Base-by-base conservation (phyloP, 2,113 vertebrate species). In the Podilymbus podiceps region DNA sequence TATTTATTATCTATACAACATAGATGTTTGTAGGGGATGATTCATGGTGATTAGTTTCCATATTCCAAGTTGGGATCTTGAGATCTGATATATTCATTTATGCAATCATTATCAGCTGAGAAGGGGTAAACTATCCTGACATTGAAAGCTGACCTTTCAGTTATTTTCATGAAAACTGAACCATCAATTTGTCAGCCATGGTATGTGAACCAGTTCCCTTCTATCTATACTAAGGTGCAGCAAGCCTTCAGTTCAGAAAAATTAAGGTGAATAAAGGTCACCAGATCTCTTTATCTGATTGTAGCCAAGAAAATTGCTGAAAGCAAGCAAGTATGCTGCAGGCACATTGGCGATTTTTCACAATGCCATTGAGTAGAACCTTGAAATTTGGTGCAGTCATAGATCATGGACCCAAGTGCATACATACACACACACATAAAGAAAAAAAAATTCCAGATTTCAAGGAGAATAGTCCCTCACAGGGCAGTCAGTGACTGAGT, bases 231-330 rank as follows among this genome's bases (percentile, higher is more conserved):
- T 55, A 67, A 94, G 63, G 60, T 91, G 33, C 25, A 93, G 59
- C 25, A 88, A 73, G 53, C 68, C 67, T 92, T 95, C 85, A 75
- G 38, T 86, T 94, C 94, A 76, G 76, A 95, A 93, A 95, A 81
- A 85, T 47, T 77, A 96, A 95, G 81, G 91, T 94, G 91, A 95
- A 69, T 56, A 96, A 96, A 88, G 82, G 90, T 90, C 82, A 90
- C 38, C 53, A 95, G 80, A 86, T 85, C 67, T 75, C 85, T 97
- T 91, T 91, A 69, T 80, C 63, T 83, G 91, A 90, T 82, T 95
- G 89, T 75, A 82, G 75, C 76, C 52, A 93, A 87, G 86, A 90
- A 95, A 95, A 94, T 50, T 93, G 85, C 88, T 92, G 91, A 87
- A 96, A 95, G 93, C 20, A 22, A 91, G 89, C 60, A 92, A 74